phyloP scores from a whole-genome alignment of 2,113 vertebrate species.

The Colaptes auratus region DNA sequence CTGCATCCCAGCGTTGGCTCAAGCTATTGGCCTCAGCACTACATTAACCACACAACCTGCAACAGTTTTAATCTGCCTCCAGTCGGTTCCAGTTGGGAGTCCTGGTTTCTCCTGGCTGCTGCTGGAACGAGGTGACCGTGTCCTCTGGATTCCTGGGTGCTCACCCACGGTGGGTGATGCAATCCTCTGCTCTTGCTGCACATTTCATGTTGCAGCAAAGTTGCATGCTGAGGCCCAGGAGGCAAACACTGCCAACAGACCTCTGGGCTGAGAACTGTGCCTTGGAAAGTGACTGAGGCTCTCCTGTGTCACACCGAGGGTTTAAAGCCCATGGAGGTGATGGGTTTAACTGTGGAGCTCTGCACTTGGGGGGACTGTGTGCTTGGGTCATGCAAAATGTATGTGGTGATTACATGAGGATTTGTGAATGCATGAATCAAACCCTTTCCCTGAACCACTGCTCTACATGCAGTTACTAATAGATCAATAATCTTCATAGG shows the following conservation, averaged over 20 bases:
- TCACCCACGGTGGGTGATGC: fast-evolving
- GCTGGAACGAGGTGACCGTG: fast-evolving
- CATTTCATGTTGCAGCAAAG: background rate
- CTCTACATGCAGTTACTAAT: background rate
- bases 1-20: background rate
- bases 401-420: background rate
- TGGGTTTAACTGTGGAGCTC: background rate
- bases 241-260: background rate
- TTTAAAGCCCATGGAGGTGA: background rate
- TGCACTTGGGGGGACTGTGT: background rate
- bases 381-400: background rate
- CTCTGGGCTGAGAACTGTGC: background rate
- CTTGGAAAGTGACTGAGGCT: background rate
- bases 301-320: background rate
- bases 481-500: background rate
- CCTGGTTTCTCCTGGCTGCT: background rate
- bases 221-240: background rate
- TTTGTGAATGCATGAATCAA: background rate
- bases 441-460: background rate
- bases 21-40: background rate
- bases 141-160: background rate
- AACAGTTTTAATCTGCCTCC: background rate
- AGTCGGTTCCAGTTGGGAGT: background rate
- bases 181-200: background rate
- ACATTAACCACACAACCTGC: fast-evolving